Evolutionary conservation across 2,113 vertebrate species (phyloP), one percentile per base, ranked within the genome.

Genomic region (Chascanopsetta lugubris): DNA sequence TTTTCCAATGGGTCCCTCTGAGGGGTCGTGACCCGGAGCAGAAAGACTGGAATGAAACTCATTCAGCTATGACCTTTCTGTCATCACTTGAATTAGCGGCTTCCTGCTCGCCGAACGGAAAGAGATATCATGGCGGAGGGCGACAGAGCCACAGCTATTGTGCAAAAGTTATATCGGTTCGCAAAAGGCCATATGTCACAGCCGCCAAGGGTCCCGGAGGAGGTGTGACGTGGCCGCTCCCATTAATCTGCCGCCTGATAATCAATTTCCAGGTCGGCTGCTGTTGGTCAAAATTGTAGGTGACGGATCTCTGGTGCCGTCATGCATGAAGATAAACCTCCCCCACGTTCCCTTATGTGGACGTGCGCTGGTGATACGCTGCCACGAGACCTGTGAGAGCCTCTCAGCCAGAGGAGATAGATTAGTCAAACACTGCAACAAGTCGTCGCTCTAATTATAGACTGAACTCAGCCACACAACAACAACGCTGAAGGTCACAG

Each of bases 381-480:
- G 58, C 77, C 72, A 87, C 50, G 61, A 63, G 82, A 72, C 59
- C 10, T 34, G 24, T 54, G 22, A 74, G 63, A 67, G 36, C 49
- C 25, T 50, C 3, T 17, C 34, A 61, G 36, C 25, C 58, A 71
- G 57, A 70, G 53, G 42, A 62, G 29, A 29, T 25, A n/a, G 61
- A 75, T 63, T 64, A 60, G 20, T 53, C 46, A 75, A 21, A 32
- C 42, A 60, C 42, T 10, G 56, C 43, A 70, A 46, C 48, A 51
- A 67, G 30, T 27, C 38, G 38, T 12, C 29, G 30, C 29, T 54
- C 80, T 85, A 86, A 84, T 78, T 63, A 85, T 84, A 87, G 85
- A 22, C 3, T 2, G 20, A n/a, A 30, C 61, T 26, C 18, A 15
- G 51, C 12, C 0, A 40, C 25, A 58, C 10, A 46, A 17, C 47